Evolutionary conservation across 2,888 invertebrate genomes (phyloP).

Genomic region (Morpho helenor): DNA sequence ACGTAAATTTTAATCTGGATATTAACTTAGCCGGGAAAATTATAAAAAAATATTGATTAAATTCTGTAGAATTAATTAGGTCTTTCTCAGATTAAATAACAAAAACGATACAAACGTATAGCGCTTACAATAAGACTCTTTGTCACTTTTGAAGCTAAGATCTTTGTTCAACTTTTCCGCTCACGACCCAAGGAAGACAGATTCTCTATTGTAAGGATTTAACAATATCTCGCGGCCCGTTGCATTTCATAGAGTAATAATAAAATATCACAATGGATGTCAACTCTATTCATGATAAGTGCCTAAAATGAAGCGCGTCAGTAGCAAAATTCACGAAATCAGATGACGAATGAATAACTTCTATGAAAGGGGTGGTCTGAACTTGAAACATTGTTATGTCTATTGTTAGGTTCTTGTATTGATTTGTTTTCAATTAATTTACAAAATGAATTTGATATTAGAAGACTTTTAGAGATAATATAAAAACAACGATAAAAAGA

Average conservation of each 20-base stretch:
- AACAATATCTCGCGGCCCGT: conserved; percentile 72
- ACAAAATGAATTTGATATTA: not conserved
- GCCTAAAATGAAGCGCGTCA: conserved; percentile 67
- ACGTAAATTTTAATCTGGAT: too few species aligned
- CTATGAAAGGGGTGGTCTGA: conserved; percentile 46
- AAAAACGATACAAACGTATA: conserved; percentile 8
- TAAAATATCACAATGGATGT: conserved; percentile 77
- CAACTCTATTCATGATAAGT: conserved; percentile 74
- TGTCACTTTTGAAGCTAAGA: conserved; percentile 51
- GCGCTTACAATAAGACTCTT: conserved; percentile 26
- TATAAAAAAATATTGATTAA: not conserved
- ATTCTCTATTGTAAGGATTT: conserved; percentile 69
- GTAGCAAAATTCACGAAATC: conserved; percentile 65
- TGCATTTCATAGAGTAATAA: conserved; percentile 72
- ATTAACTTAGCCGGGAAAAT: too few species aligned
- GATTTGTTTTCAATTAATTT: conserved; percentile 8
- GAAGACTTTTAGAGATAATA: not conserved
- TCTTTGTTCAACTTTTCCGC: conserved; percentile 69
- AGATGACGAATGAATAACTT: conserved; percentile 57
- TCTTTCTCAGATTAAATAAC: conserved; percentile 1
- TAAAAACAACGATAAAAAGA: too few species aligned
- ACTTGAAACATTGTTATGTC: conserved; percentile 42
- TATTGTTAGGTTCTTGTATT: conserved; percentile 18
- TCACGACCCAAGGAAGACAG: conserved; percentile 70
- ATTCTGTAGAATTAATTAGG: conserved; percentile 2